Percentiles rank a stretch among this genome's conserved stretches.
Conservation (phyloP, 2,888 invertebrate species). For the Orgyia antiqua region DNA sequence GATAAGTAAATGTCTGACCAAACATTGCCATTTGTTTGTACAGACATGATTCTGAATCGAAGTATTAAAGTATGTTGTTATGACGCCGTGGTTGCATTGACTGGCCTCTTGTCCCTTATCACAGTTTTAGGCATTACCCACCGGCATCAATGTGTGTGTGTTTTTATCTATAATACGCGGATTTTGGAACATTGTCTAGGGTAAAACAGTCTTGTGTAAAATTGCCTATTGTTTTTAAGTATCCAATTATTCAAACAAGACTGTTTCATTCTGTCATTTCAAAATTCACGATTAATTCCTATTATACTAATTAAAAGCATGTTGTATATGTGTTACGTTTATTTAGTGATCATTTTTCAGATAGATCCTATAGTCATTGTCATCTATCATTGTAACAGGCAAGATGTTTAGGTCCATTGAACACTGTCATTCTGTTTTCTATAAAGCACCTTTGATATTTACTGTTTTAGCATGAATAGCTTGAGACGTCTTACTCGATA, state of each 20-base stretch:
- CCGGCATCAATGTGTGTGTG: conserved; percentile 47
- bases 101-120: conserved; percentile 49
- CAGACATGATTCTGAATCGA: conserved; percentile 14
- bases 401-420: conserved; percentile 32
- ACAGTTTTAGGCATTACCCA: conserved; percentile 55
- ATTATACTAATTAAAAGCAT: conserved; percentile 48
- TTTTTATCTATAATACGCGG: conserved; percentile 35
- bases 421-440: conserved; percentile 42
- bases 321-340: conserved; percentile 63
- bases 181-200: conserved; percentile 27
- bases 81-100: conserved; percentile 40
- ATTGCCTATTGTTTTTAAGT: too few relatives aligned
- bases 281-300: conserved; percentile 18
- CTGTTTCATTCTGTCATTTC: conserved; percentile 19
- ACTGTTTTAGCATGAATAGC: conserved; percentile 50
- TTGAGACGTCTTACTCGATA: conserved; percentile 24
- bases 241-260: too few relatives aligned
- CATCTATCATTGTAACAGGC: conserved; percentile 23
- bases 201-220: conserved; percentile 16
- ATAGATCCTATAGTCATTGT: conserved; percentile 21
- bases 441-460: conserved; percentile 52
- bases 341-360: conserved; percentile 22
- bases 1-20: too few relatives aligned
- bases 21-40: neutral
- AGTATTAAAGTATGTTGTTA: conserved; percentile 17